Evolutionary conservation across 2,888 invertebrate genomes (phyloP).

Genomic region (Drosophila mimetica): DNA sequence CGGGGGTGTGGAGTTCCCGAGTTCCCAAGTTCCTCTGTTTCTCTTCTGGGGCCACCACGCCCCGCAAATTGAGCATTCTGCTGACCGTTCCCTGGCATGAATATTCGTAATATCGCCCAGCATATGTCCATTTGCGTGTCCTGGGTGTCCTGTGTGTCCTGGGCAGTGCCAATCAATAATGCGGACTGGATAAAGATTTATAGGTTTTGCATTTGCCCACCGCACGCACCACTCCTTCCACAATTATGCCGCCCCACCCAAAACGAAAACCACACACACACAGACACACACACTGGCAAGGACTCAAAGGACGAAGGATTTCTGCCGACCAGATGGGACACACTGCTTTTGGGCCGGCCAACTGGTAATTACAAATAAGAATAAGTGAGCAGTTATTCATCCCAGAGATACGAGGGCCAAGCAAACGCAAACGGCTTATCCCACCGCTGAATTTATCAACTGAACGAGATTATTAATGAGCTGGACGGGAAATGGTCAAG

Average conservation of each 20-base stretch:
- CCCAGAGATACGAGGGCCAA: neutral
- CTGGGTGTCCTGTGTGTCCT: conserved; percentile 38
- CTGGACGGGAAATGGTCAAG: neutral
- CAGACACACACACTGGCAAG: conserved; percentile 1
- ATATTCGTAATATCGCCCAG: conserved; percentile 51
- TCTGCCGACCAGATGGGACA: conserved; percentile 11
- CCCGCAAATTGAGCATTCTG: conserved; percentile 40
- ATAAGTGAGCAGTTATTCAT: conserved; percentile 30
- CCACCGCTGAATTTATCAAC: conserved; percentile 9
- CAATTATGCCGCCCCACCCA: conserved; percentile 16
- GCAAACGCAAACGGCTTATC: conserved; percentile 1
- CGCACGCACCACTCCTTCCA: conserved; percentile 30
- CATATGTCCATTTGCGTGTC: conserved; percentile 69
- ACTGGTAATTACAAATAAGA: conserved; percentile 27
- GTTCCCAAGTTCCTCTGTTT: neutral
- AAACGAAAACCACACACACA: neutral
- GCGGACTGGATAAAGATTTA: conserved; percentile 84
- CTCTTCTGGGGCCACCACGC: conserved; percentile 21
- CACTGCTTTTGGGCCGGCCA: neutral
- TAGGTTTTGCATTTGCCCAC: conserved; percentile 72
- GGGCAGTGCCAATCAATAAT: conserved; percentile 83
- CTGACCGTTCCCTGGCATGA: conserved; percentile 31
- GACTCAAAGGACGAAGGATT: conserved; percentile 14
- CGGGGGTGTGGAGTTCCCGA: neutral
- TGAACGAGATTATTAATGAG: conserved; percentile 16